Percentiles rank a stretch among this genome's conserved stretches.
phyloP scores from a whole-genome alignment of 2,113 vertebrate genomes.

The Erythrocercus mccallii region DNA sequence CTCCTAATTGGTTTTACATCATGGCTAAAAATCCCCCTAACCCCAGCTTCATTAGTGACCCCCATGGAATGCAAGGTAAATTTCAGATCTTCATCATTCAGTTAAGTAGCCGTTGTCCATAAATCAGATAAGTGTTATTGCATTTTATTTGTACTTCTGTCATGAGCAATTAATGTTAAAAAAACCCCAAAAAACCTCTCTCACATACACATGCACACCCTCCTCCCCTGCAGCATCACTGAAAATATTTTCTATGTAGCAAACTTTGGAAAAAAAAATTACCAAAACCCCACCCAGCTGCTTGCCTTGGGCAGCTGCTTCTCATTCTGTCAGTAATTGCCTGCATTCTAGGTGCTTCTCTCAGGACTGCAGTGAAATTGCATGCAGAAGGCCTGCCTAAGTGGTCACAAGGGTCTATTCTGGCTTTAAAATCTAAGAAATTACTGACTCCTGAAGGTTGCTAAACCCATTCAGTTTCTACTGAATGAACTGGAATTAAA shows the following conservation, averaged over 20 bases:
- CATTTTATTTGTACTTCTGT: background rate
- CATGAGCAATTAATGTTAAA: background rate
- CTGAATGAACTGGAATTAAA: slow-evolving; percentile 7
- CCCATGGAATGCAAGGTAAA: background rate
- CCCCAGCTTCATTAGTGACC: background rate
- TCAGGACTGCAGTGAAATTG: background rate
- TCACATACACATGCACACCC: fast-evolving
- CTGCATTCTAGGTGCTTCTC: background rate
- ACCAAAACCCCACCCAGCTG: background rate
- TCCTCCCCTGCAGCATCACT: background rate
- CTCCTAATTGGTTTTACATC: background rate
- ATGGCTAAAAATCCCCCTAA: background rate
- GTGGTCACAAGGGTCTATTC: background rate
- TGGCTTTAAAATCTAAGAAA: background rate
- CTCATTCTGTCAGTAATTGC: background rate
- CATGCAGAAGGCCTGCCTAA: background rate
- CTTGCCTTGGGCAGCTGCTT: background rate
- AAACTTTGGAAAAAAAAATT: background rate
- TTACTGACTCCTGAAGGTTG: slow-evolving; percentile 8
- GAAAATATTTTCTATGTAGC: background rate
- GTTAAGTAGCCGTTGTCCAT: background rate
- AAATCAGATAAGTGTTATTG: background rate
- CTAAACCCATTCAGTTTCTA: background rate
- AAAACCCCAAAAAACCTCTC: fast-evolving
- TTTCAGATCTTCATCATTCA: background rate